Conservation (phyloP, 2,888 invertebrate genomes). For the Melinopterus prodromus region DNA sequence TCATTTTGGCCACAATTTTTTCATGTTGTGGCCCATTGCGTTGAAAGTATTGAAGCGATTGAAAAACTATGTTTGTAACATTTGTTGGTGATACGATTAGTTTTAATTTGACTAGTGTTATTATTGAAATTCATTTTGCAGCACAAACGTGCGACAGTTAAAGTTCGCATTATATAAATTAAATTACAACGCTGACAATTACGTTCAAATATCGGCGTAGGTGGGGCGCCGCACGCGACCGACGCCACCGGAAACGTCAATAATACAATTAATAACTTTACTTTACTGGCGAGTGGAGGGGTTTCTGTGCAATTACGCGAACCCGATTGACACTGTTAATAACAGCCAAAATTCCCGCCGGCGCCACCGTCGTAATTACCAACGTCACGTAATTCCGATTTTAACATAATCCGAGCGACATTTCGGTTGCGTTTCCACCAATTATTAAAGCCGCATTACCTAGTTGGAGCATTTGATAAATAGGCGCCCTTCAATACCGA, state of each 20-base stretch:
- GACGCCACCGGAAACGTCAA: not conserved
- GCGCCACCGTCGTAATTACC: not conserved
- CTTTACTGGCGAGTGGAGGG: not conserved
- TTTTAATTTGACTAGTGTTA: no score
- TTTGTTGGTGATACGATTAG: no score
- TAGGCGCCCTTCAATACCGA: not conserved
- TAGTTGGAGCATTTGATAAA: not conserved
- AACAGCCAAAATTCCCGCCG: not conserved
- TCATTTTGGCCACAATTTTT: no score
- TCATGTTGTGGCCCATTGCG: no score
- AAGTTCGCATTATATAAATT: not conserved
- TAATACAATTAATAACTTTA: slow-evolving; percentile 4
- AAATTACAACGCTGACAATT: not conserved
- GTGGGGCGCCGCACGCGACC: not conserved
- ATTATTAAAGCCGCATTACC: not conserved
- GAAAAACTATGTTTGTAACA: no score
- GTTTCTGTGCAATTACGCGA: not conserved
- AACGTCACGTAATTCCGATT: not conserved
- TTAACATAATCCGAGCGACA: slow-evolving; percentile 4
- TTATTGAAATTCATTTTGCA: not conserved
- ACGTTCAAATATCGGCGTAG: not conserved
- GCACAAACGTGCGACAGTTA: not conserved
- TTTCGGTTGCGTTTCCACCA: not conserved
- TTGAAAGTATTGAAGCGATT: no score
- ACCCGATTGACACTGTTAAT: not conserved